These are phyloP conservation scores for Aspidiotus rigidus DNA, from an alignment of 2,888 invertebrate genomes.

Conservation along the genomic window DNA sequence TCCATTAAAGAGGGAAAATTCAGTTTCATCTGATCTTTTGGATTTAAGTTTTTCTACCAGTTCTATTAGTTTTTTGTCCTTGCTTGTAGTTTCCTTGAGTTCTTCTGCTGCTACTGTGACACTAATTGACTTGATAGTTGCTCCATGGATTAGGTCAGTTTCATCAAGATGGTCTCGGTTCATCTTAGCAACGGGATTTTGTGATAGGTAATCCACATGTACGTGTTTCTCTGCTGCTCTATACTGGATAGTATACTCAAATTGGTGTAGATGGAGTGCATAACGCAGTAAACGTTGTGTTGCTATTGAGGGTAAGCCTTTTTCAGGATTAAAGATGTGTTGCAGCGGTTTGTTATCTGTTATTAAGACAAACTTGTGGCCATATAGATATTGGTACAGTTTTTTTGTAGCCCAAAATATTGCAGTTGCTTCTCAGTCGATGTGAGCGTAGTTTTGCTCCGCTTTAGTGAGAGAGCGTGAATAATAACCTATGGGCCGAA, in stretches of 20 bases:
- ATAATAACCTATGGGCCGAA: constrained; percentile 34
- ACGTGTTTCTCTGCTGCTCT: not conserved
- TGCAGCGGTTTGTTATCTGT: no score
- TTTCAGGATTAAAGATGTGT: constrained; percentile 7
- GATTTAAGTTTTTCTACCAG: constrained; percentile 4
- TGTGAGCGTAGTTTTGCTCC: constrained; percentile 34
- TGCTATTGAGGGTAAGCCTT: not conserved
- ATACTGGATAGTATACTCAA: constrained; percentile 21
- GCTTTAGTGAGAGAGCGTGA: constrained; percentile 34
- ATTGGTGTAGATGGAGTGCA: constrained; percentile 20
- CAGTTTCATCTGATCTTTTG: constrained; percentile 8
- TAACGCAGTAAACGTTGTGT: constrained; percentile 24
- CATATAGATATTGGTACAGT: constrained; percentile 13
- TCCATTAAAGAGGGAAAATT: constrained; percentile 27
- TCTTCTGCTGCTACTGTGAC: constrained; percentile 3
- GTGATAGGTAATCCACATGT: constrained; percentile 16
- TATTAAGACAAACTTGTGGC: not conserved
- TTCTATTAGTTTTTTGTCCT: not conserved
- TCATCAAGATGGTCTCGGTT: not conserved
- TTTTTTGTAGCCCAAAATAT: constrained; percentile 27
- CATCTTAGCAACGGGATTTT: not conserved
- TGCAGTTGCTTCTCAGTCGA: constrained; percentile 36
- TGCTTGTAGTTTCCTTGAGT: constrained; percentile 23
- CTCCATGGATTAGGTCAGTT: not conserved
- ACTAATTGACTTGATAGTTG: not conserved